These are phyloP conservation scores for Meloidogyne hapla DNA, from an alignment of 1,140 invertebrate species.

Conservation along the genomic window DNA sequence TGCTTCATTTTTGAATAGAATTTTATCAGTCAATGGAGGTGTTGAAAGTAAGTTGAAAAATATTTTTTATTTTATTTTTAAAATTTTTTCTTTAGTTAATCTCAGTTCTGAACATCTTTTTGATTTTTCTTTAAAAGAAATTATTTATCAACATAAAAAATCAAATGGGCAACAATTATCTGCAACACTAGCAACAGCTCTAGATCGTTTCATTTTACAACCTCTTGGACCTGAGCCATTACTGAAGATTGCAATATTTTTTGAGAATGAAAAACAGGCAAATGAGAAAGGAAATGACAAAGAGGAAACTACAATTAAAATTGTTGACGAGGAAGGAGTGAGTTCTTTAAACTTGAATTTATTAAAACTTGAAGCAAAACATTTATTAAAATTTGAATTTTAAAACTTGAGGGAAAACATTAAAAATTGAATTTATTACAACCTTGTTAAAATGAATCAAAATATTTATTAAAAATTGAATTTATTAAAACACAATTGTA, in stretches of 20 bases:
- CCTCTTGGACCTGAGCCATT: slow-evolving; percentile 33
- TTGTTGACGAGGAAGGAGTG: background rate
- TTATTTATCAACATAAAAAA: background rate
- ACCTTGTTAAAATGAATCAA: too few relatives aligned
- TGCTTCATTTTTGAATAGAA: background rate
- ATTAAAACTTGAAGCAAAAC: background rate
- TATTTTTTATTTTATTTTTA: background rate
- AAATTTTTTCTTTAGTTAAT: slow-evolving; percentile 10
- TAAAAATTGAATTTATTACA: too few relatives aligned
- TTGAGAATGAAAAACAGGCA: background rate
- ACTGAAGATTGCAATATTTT: slow-evolving; percentile 42
- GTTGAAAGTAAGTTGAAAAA: slow-evolving; percentile 1
- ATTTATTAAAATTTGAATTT: too few relatives aligned
- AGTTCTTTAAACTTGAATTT: background rate
- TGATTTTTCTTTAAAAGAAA: slow-evolving; percentile 37
- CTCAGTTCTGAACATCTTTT: slow-evolving; percentile 36
- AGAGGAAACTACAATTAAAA: background rate
- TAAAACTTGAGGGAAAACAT: too few relatives aligned
- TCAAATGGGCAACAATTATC: slow-evolving; percentile 28
- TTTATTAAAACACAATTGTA: too few relatives aligned
- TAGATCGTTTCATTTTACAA: slow-evolving; percentile 35
- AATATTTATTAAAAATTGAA: too few relatives aligned
- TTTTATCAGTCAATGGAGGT: background rate
- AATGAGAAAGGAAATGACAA: background rate
- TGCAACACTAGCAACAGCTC: slow-evolving; percentile 41